Conservation (phyloP, 2,797 vertebrate genomes). For the Morelia viridis region DNA sequence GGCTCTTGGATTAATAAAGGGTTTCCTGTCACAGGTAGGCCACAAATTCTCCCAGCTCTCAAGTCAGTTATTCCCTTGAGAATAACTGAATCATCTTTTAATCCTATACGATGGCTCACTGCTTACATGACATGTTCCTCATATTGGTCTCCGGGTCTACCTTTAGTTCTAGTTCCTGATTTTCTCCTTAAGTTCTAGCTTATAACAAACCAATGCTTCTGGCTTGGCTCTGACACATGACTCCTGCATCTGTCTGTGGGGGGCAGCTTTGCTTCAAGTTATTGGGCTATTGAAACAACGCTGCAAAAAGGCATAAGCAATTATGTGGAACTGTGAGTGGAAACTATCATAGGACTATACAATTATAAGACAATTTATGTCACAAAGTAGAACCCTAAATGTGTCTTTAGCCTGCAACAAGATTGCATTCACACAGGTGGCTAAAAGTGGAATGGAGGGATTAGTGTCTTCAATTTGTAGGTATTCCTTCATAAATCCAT, state of each 20-base stretch:
- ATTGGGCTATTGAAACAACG: neutral
- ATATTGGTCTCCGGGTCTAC: neutral
- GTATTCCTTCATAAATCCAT: neutral
- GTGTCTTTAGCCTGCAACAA: neutral
- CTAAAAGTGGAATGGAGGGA: neutral
- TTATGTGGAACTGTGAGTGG: neutral
- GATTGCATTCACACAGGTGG: neutral
- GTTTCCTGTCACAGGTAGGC: neutral
- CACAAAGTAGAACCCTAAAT: neutral
- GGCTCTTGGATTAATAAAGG: neutral
- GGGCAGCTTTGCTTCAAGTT: neutral
- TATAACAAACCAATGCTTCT: neutral
- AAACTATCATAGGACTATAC: neutral
- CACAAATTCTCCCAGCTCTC: neutral
- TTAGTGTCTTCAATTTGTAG: neutral
- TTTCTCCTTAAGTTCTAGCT: neutral
- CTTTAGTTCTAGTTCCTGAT: neutral
- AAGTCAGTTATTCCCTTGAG: neutral
- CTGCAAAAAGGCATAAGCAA: neutral
- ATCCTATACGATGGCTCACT: neutral
- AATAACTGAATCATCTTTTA: neutral
- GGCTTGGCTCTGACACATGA: neutral
- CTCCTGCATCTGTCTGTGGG: neutral
- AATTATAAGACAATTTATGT: neutral
- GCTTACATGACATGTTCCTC: neutral